These are phyloP conservation scores for Drosophila nigrodunni DNA, from an alignment of 1,140 invertebrate genomes.

Conservation along the genomic window DNA sequence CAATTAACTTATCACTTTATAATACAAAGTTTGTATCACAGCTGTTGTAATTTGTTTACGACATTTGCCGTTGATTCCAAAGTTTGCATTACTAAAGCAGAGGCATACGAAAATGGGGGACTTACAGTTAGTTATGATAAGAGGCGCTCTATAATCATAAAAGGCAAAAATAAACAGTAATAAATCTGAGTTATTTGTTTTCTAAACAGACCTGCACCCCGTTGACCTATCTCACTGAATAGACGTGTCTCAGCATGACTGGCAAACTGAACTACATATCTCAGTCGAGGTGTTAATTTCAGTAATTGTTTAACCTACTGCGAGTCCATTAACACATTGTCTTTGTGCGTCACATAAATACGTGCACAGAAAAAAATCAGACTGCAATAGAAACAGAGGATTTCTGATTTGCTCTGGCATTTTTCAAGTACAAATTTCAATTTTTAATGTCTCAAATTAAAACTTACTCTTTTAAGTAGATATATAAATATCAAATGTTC, in stretches of 20 bases:
- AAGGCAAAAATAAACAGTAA: too few relatives aligned
- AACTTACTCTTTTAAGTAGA: too few relatives aligned
- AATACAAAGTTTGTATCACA: neutral
- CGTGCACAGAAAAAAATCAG: neutral
- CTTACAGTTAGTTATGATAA: neutral
- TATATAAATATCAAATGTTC: too few relatives aligned
- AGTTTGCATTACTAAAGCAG: conserved; percentile 1
- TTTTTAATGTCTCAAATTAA: too few relatives aligned
- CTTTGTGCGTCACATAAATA: conserved; percentile 13
- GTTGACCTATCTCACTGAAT: conserved; percentile 14
- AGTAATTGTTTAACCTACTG: conserved; percentile 21
- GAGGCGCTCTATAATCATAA: too few relatives aligned
- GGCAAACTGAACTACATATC: conserved; percentile 11
- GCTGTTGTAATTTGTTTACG: conserved; percentile 7
- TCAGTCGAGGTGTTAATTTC: conserved; percentile 26
- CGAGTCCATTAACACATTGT: conserved; percentile 30
- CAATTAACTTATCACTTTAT: conserved; percentile 23
- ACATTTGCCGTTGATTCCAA: neutral
- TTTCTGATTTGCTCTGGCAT: too few relatives aligned
- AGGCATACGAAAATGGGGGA: conserved; percentile 5
- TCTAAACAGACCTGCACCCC: neutral
- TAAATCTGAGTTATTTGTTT: too few relatives aligned
- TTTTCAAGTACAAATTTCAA: too few relatives aligned
- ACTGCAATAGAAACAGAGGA: too few relatives aligned
- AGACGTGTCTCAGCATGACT: conserved; percentile 22